A percentile compares a stretch with the other conserved stretches of the same genome.
Conservation (phyloP, 2,888 invertebrate species). For the Neoascia interrupta region DNA sequence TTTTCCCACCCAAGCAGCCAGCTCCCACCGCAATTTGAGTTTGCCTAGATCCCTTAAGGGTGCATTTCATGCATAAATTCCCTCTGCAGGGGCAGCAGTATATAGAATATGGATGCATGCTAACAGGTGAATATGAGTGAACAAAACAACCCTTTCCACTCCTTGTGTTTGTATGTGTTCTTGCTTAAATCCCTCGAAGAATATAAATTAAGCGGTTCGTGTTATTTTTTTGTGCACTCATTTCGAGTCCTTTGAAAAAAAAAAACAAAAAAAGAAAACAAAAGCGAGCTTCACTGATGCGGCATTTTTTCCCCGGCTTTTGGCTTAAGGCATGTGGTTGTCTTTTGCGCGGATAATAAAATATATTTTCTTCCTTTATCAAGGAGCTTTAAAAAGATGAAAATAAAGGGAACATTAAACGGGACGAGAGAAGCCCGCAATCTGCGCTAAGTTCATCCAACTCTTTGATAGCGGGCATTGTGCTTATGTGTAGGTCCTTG, state of each 20-base stretch:
- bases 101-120: constrained; percentile 46
- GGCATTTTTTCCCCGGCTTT: constrained; percentile 41
- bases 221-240: neutral
- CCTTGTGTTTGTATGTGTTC: constrained; percentile 2
- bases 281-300: constrained; percentile 46
- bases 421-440: constrained; percentile 32
- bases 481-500: neutral
- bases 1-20: neutral
- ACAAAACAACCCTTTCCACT: neutral
- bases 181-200: constrained; percentile 36
- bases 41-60: constrained; percentile 38
- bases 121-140: constrained; percentile 55
- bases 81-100: constrained; percentile 31
- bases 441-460: constrained; percentile 40
- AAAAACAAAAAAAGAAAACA: neutral
- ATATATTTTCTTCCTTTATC: constrained; percentile 9
- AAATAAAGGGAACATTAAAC: neutral
- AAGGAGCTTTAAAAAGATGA: constrained; percentile 2
- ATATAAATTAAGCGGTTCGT: constrained; percentile 45
- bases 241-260: constrained; percentile 26
- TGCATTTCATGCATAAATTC: constrained; percentile 61
- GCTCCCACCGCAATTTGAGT: constrained; percentile 43
- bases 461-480: constrained; percentile 15
- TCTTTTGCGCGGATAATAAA: constrained; percentile 21
- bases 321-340: constrained; percentile 21